These are phyloP conservation scores for Sebastes hubbsi DNA, from an alignment of 2,797 vertebrate genomes.

Conservation along the genomic window DNA sequence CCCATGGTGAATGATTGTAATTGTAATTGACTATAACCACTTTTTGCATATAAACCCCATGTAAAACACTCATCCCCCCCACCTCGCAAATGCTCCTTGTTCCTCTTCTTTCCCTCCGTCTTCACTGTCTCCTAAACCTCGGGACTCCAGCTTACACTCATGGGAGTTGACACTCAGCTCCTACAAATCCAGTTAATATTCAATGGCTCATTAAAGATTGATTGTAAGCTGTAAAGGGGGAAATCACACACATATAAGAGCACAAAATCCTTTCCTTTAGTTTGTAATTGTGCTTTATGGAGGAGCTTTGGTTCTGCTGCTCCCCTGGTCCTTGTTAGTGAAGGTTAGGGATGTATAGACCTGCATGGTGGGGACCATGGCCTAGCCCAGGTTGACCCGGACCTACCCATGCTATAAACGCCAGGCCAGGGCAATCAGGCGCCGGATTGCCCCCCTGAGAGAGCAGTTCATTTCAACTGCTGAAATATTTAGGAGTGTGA, in stretches of 20 bases:
- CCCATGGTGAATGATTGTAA: constrained; percentile 83
- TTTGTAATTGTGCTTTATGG: constrained; percentile 81
- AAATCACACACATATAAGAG: constrained; percentile 72
- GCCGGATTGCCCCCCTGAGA: constrained; percentile 79
- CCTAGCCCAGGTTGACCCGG: constrained; percentile 28
- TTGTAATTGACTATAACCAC: constrained; percentile 85
- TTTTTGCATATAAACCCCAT: constrained; percentile 79
- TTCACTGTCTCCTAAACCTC: constrained; percentile 62
- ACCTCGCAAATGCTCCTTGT: constrained; percentile 32
- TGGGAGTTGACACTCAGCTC: constrained; percentile 79
- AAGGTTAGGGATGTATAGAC: constrained; percentile 51
- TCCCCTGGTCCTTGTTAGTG: constrained; percentile 76
- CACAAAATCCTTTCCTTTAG: constrained; percentile 73
- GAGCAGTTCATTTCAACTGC: constrained; percentile 81
- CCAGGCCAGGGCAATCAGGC: constrained; percentile 72
- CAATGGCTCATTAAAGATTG: constrained; percentile 87
- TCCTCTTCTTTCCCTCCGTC: constrained; percentile 40
- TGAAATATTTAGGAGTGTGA: constrained; percentile 85
- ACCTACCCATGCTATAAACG: constrained; percentile 64
- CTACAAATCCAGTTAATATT: constrained; percentile 86
- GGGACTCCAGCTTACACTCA: constrained; percentile 75
- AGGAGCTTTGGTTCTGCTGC: constrained; percentile 58
- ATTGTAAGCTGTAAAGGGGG: constrained; percentile 78
- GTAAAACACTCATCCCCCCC: constrained; percentile 75
- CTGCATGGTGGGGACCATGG: constrained; percentile 42